These are phyloP conservation scores for Cepphus grylle DNA, from an alignment of 2,113 vertebrate genomes.

Conservation along the genomic window DNA sequence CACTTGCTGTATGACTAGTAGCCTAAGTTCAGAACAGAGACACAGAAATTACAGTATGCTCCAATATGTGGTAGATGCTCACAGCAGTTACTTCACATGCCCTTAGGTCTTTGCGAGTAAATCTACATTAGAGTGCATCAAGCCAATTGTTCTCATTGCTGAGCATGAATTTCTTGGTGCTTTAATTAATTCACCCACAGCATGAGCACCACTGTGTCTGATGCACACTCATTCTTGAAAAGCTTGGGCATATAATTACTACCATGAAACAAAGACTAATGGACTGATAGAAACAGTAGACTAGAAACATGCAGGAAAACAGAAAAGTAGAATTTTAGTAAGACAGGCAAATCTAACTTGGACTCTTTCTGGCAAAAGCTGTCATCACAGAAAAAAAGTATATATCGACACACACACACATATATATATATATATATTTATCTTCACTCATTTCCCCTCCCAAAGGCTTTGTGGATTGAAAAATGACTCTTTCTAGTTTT, in stretches of 20 bases:
- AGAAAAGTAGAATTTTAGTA: neutral
- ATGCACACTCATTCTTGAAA: neutral
- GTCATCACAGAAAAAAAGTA: neutral
- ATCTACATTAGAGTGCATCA: neutral
- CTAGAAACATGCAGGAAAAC: neutral
- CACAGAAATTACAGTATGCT: neutral
- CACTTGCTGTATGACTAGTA: neutral
- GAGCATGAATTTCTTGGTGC: neutral
- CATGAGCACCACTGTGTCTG: neutral
- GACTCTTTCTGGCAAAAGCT: neutral
- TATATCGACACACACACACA: neutral
- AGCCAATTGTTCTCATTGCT: neutral
- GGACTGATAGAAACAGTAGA: neutral
- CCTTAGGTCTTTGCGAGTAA: neutral
- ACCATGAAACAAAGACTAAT: conserved; percentile 1
- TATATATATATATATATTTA: neutral
- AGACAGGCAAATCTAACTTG: neutral
- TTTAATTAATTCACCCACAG: conserved; percentile 54
- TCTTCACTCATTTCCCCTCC: neutral
- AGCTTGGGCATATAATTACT: neutral
- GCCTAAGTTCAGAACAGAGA: neutral
- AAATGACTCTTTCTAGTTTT: neutral
- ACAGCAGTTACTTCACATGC: neutral
- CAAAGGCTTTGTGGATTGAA: neutral
- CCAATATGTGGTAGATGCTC: neutral